Base-by-base conservation (phyloP, 92 coral and sea anemone genomes). In the Porites divaricata region DNA sequence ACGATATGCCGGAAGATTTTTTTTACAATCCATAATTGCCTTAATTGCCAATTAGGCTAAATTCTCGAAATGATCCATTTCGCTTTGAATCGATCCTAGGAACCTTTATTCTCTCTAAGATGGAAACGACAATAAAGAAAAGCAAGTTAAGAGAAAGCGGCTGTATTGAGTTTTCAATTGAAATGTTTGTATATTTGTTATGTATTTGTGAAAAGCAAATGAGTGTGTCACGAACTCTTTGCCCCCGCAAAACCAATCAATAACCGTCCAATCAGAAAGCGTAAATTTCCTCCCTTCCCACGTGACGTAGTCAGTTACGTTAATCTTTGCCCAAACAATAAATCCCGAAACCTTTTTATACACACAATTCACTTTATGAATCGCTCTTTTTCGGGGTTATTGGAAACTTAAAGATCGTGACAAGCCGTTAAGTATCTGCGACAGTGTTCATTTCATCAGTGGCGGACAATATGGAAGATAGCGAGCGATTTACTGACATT, bases 241-340 rank as follows among this genome's bases (percentile, higher is more conserved):
- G 1, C 78, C 75, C 65, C 52, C 74, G 67, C 76, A 70, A 80
- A 82, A 72, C 79, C 72, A 72, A 59, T 62, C 69, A 61, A 15
- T 6, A 15, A 72, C 56, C 1, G 12, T 7, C 86, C 77, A 82
- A 82, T 82, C 49, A 72, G 19, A 82, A 82, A 1, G 28, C 63
- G 62, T 14, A 11, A 52, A 50, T 54, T 54, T 8, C 16, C 28
- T 9, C 61, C 41, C 41, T 56, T 48, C 9, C 20, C 86, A 82
- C 70, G 86, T 82, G 86, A 23, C n/a, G 58, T 45, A 17, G 79
- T 72, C 86, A 63, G 88, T 84, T 84, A 74, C 81, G 81, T 74
- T 83, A 75, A 24, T 23, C 74, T 68, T 25, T 70, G 49, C 75
- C 57, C 62, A 75, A 84, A 65, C 81, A 75, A 84, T 74, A 64